A percentile compares a stretch with the other conserved stretches of the same genome.
phyloP scores from a whole-genome alignment of 2,797 vertebrate genomes.

The Lateolabrax maculatus region DNA sequence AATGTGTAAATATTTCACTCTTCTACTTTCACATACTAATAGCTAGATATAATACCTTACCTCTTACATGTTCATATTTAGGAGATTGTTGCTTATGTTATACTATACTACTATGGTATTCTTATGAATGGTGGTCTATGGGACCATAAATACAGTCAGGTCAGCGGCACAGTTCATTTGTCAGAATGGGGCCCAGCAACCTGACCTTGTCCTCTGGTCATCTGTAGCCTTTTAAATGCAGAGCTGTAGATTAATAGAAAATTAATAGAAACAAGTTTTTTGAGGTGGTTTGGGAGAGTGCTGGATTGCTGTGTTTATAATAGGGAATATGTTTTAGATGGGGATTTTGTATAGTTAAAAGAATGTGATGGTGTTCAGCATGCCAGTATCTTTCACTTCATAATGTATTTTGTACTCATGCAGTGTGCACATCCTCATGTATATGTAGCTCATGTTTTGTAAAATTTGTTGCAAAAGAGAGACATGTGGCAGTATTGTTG shows the following conservation, averaged over 20 bases:
- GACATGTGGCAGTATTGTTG: not conserved
- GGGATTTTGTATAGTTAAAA: not conserved
- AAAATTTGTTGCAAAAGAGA: not conserved
- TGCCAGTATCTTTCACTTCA: not conserved
- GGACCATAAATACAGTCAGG: too few relatives aligned
- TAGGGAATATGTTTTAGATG: not conserved
- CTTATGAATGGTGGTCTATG: too few relatives aligned
- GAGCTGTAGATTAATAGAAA: not conserved
- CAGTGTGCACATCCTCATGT: not conserved
- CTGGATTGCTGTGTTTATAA: not conserved
- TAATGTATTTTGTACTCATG: not conserved
- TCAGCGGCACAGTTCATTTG: slow-evolving; percentile 32
- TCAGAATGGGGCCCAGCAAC: slow-evolving; percentile 29
- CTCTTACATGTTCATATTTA: too few relatives aligned
- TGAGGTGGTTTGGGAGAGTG: too few relatives aligned
- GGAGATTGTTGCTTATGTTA: too few relatives aligned
- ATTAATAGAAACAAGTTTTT: too few relatives aligned
- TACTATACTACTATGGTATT: too few relatives aligned
- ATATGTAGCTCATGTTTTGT: not conserved
- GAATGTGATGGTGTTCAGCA: not conserved
- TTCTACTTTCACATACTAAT: too few relatives aligned
- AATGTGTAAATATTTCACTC: too few relatives aligned
- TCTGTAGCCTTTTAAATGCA: not conserved
- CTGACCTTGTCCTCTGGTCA: slow-evolving; percentile 15
- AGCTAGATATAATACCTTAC: too few relatives aligned